Percentiles rank a stretch among this genome's conserved stretches.
These are phyloP conservation scores for Gymnodraco acuticeps DNA, from an alignment of 2,797 vertebrate genomes.

Conservation along the genomic window DNA sequence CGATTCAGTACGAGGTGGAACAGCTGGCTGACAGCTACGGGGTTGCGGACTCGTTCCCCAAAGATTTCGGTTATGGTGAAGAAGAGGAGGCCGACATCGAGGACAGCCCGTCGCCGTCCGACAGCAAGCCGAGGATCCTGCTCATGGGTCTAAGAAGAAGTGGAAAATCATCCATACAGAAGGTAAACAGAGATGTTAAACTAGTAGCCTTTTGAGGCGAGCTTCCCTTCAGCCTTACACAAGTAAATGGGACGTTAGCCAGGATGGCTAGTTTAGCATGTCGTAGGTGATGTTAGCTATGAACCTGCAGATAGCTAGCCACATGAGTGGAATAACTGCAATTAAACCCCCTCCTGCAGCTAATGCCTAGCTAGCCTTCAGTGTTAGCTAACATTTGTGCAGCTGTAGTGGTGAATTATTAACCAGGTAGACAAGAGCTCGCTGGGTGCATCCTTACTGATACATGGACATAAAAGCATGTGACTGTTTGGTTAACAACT, in stretches of 20 bases:
- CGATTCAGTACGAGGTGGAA: constrained; percentile 92
- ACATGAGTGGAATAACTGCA: not conserved
- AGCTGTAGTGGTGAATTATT: constrained; percentile 56
- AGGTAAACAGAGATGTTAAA: constrained; percentile 81
- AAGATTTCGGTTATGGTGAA: constrained; percentile 97
- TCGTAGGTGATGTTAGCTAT: constrained; percentile 21
- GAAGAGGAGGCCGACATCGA: constrained; percentile 95
- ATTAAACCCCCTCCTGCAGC: not conserved
- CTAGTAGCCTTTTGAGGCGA: constrained; percentile 42
- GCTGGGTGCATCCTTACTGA: constrained; percentile 45
- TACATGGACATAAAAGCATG: constrained; percentile 45
- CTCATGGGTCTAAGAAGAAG: constrained; percentile 97
- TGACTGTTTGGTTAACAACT: constrained; percentile 61
- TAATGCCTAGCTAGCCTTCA: constrained; percentile 1
- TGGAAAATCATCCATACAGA: constrained; percentile 99
- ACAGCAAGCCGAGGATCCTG: constrained; percentile 95
- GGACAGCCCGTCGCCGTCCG: constrained; percentile 87
- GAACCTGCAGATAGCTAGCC: not conserved
- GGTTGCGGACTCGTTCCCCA: constrained; percentile 94
- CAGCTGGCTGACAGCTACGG: constrained; percentile 93
- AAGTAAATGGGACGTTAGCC: constrained; percentile 63
- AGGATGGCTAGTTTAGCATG: constrained; percentile 60
- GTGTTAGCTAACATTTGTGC: constrained; percentile 9
- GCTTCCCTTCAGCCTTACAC: constrained; percentile 30
- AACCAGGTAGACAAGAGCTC: constrained; percentile 47